Base-by-base conservation (phyloP, 2,113 vertebrate species). In the Apus apus region DNA sequence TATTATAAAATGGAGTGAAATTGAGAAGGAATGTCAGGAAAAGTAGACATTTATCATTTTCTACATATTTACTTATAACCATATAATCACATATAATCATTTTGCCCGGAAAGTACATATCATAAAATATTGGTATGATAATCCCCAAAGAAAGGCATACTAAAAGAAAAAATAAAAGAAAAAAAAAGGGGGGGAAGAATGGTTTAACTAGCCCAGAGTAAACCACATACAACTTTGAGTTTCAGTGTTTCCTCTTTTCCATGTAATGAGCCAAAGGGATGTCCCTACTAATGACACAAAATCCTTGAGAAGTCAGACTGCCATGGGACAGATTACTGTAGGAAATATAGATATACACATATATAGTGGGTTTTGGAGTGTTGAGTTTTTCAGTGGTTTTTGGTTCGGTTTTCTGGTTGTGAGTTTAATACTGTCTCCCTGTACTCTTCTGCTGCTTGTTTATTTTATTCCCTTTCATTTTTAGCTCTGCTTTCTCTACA, bases 1-100 rank as follows among this genome's bases (percentile, higher is more conserved):
- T 67, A 71, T 78, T 95, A 71, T 46, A 87, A 95, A 93, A 43
- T 13, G 1, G 53, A 64, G 18, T 62, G 66, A 85, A 75, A 71
- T 6, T 30, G 61, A 85, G 48, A 87, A 89, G 27, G 51, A 86
- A 50, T 58, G 72, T 76, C 60, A 86, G 15, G n/a, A 14, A 43
- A 76, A 68, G 50, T 1, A 92, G 50, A 32, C 14, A 12, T 65
- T 66, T 50, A 6, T 79, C 1, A 79, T 90, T 76, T 88, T 65
- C 38, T 93, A 53, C 6, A 14, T 58, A 57, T 80, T 76, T 83
- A 45, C 21, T 51, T 77, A 27, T 66, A 92, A 65, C 58, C 72
- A 19, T 29, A 40, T 36, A 66, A 78, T 57, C 19, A 38, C 30
- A 65, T 38, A n/a, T 26, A 68, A 86, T 84, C 6, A 50, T 77